Evolutionary conservation across 1,140 invertebrate genomes (phyloP).

Genomic region (Aphelinus atriplicis): DNA sequence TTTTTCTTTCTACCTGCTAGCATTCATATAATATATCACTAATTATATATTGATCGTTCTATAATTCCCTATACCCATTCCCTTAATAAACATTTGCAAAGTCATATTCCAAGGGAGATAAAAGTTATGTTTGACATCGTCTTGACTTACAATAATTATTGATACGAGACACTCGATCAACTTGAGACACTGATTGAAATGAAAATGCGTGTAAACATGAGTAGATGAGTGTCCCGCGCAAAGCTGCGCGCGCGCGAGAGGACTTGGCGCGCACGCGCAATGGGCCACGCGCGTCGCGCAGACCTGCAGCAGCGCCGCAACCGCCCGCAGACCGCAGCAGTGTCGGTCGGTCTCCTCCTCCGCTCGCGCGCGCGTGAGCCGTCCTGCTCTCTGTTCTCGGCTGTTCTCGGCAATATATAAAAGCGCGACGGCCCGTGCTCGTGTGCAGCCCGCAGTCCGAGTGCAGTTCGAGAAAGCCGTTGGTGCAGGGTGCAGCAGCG

Average conservation of each 20-base stretch:
- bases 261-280: too few species aligned
- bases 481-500: not conserved
- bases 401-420: not conserved
- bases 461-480: constrained; percentile 61
- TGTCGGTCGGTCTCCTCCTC: not conserved
- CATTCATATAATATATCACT: too few species aligned
- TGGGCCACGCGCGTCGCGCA: too few species aligned
- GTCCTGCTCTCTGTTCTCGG: constrained; percentile 1
- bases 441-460: constrained; percentile 21
- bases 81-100: too few species aligned
- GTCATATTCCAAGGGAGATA: too few species aligned
- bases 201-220: not conserved
- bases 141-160: too few species aligned
- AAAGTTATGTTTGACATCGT: too few species aligned
- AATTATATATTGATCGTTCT: too few species aligned
- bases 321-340: not conserved
- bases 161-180: not conserved
- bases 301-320: too few species aligned
- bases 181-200: not conserved
- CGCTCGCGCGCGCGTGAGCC: not conserved
- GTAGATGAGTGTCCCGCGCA: not conserved
- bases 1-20: too few species aligned
- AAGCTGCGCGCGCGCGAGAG: not conserved
- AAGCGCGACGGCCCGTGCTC: not conserved
- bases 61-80: too few species aligned